Conservation (phyloP, 2,797 vertebrate species). For the Lagocephalus sceleratus region DNA sequence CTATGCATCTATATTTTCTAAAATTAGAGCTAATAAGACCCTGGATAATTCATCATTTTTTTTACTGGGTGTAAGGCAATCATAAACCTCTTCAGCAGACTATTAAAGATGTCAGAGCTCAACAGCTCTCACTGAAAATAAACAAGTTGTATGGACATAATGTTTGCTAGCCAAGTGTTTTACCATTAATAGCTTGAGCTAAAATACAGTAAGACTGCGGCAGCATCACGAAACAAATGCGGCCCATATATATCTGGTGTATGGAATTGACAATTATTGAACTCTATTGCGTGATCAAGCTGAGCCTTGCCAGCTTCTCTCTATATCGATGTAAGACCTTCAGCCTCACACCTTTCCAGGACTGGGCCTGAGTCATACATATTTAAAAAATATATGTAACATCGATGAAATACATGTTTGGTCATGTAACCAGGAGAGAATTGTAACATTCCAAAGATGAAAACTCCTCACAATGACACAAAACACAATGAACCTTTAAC, state of each 20-base stretch:
- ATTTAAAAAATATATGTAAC: no score
- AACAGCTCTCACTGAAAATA: constrained; percentile 9
- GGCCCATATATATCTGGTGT: no score
- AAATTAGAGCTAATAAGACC: constrained; percentile 33
- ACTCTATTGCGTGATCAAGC: constrained; percentile 44
- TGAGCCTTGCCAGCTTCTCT: constrained; percentile 45
- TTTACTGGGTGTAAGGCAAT: constrained; percentile 28
- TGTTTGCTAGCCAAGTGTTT: not conserved
- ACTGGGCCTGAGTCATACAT: constrained; percentile 62
- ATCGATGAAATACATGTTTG: constrained; percentile 16
- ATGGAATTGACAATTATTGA: constrained; percentile 24
- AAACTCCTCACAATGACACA: no score
- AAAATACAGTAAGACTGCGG: no score
- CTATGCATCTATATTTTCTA: constrained; percentile 40
- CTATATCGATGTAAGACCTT: constrained; percentile 60
- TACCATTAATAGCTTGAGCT: not conserved
- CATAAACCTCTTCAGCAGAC: constrained; percentile 26
- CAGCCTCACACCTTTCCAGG: constrained; percentile 66
- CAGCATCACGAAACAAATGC: no score
- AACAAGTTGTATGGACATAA: not conserved
- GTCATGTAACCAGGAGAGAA: constrained; percentile 11
- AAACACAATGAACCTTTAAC: no score
- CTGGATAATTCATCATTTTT: constrained; percentile 22
- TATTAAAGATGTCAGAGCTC: constrained; percentile 14
- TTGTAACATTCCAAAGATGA: no score